Conservation (phyloP, 2,888 invertebrate species). For the Stratiomys singularior region DNA sequence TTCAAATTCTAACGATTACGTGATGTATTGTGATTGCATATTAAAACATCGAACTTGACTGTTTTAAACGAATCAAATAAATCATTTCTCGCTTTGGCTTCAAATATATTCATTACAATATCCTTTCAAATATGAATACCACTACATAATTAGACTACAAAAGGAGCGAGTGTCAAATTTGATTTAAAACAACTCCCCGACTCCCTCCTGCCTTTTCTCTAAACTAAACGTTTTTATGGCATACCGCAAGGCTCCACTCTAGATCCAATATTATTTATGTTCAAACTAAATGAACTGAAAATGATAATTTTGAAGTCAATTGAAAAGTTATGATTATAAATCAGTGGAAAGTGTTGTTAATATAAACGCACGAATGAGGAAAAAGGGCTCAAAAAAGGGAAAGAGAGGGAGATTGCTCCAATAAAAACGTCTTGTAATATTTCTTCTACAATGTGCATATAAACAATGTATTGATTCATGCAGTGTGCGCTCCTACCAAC, state of each 20-base stretch:
- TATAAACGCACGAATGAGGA: neutral
- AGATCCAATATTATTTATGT: slow-evolving; percentile 2
- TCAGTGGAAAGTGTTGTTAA: slow-evolving; percentile 9
- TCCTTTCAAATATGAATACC: too few species aligned
- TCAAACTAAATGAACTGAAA: too few species aligned
- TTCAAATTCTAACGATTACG: too few species aligned
- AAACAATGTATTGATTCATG: slow-evolving; percentile 34
- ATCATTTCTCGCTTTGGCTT: too few species aligned
- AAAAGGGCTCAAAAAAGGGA: neutral
- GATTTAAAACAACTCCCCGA: too few species aligned
- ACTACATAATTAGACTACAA: too few species aligned
- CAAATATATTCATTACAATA: too few species aligned
- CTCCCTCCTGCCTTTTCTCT: too few species aligned
- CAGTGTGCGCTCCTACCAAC: slow-evolving; percentile 9
- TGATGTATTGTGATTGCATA: too few species aligned
- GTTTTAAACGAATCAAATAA: too few species aligned
- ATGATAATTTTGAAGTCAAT: slow-evolving; percentile 4
- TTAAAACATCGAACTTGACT: too few species aligned
- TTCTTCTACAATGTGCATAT: neutral
- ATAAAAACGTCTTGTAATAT: slow-evolving; percentile 27
- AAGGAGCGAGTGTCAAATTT: too few species aligned
- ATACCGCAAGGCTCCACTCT: slow-evolving; percentile 10
- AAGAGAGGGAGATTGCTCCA: neutral
- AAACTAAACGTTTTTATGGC: neutral
- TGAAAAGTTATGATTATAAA: slow-evolving; percentile 12